Conservation (phyloP, 2,797 vertebrate species). For the Myotis planiceps region DNA sequence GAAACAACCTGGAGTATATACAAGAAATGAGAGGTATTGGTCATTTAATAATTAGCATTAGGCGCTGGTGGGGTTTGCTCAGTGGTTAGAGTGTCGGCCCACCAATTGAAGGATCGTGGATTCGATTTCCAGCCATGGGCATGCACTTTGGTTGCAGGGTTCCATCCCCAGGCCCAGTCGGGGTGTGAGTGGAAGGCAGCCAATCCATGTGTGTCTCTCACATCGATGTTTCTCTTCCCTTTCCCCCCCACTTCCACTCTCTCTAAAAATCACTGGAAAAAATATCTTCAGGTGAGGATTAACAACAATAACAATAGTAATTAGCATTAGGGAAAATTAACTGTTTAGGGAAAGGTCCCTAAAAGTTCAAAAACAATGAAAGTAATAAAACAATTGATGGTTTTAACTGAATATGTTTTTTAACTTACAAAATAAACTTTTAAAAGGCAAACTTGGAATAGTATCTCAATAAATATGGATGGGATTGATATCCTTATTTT, state of each 20-base stretch:
- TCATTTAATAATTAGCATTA: conserved; percentile 14
- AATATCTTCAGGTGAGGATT: not conserved
- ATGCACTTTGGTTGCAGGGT: not conserved
- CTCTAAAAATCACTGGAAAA: not conserved
- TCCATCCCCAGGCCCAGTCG: too few species aligned
- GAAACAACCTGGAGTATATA: not conserved
- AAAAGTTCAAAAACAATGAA: not conserved
- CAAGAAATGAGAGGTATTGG: not conserved
- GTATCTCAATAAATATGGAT: not conserved
- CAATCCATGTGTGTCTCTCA: not conserved
- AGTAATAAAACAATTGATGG: not conserved
- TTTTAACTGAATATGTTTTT: not conserved
- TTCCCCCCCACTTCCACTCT: too few species aligned
- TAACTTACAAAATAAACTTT: not conserved
- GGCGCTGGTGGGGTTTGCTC: not conserved
- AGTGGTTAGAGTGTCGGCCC: not conserved
- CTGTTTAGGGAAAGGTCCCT: not conserved
- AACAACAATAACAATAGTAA: not conserved
- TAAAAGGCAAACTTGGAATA: not conserved
- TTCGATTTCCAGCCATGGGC: not conserved
- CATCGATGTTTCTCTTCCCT: not conserved
- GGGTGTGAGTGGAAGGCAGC: too few species aligned
- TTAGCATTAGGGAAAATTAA: not conserved
- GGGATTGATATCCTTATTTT: not conserved
- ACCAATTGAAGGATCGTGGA: not conserved